phyloP scores from a whole-genome alignment of 2,113 vertebrate species.

The Melanerpes formicivorus region DNA sequence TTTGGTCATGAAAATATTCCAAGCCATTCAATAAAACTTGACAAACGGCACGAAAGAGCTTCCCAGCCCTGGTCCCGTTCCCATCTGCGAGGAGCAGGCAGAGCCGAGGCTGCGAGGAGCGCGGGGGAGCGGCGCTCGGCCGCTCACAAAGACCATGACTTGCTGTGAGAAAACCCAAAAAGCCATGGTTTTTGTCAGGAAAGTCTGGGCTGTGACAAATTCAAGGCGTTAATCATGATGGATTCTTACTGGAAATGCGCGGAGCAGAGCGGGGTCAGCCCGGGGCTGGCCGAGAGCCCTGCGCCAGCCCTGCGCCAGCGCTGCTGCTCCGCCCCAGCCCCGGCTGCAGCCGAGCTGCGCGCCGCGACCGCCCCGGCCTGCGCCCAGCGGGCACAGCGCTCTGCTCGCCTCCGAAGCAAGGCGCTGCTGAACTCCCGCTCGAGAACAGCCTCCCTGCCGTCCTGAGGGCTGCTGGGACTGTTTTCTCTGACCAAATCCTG shows the following conservation, averaged over 20 bases:
- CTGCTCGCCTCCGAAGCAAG: not conserved
- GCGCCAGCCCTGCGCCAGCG: not conserved
- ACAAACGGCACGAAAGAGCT: constrained; percentile 56
- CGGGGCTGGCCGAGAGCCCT: not conserved
- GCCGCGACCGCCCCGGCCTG: not conserved
- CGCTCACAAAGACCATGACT: constrained; percentile 67
- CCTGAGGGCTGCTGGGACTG: not conserved
- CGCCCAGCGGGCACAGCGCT: not conserved
- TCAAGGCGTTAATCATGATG: constrained; percentile 48
- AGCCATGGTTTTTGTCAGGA: constrained; percentile 63
- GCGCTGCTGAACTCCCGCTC: not conserved
- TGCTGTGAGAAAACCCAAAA: constrained; percentile 57
- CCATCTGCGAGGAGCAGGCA: constrained; percentile 51
- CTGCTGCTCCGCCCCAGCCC: not conserved
- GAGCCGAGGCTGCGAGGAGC: constrained; percentile 47
- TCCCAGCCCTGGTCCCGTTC: constrained; percentile 65
- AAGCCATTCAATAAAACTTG: constrained; percentile 56
- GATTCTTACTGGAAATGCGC: constrained; percentile 58
- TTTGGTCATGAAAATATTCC: constrained; percentile 56
- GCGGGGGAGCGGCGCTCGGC: constrained; percentile 35
- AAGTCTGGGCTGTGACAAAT: constrained; percentile 53
- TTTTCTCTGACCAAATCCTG: not conserved
- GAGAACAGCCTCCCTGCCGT: not conserved
- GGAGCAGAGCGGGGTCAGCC: not conserved
- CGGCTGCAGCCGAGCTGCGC: not conserved